These are phyloP conservation scores for Acinonyx jubatus DNA, from an alignment of 2,113 vertebrate species.

Conservation along the genomic window DNA sequence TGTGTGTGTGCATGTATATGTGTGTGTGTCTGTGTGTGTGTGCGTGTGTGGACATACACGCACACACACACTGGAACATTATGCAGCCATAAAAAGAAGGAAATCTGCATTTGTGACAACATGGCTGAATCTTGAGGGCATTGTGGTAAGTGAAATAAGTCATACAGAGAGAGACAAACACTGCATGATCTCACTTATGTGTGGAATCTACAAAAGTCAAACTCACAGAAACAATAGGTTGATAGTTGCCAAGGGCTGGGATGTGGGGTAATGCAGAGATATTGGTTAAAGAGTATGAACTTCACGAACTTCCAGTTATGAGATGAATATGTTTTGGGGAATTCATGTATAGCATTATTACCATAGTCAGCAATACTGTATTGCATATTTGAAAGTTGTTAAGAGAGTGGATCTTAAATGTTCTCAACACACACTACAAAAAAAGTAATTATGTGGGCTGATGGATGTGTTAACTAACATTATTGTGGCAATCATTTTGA, in stretches of 20 bases:
- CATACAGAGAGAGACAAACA: not conserved
- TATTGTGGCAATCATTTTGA: not conserved
- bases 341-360: not conserved
- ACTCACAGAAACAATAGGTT: not conserved
- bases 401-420: not conserved
- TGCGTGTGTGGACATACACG: not conserved
- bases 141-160: not conserved
- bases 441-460: not conserved
- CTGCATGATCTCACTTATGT: not conserved
- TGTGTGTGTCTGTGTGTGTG: no score
- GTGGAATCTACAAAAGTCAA: not conserved
- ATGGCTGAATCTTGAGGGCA: not conserved
- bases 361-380: not conserved
- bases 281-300: not conserved
- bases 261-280: not conserved
- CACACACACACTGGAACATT: not conserved
- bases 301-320: not conserved
- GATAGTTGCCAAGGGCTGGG: not conserved
- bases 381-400: not conserved
- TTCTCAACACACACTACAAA: not conserved
- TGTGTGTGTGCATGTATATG: no score
- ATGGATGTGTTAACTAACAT: not conserved
- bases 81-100: not conserved
- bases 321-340: not conserved
- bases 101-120: not conserved